Evolutionary conservation across 2,113 vertebrate genomes (phyloP).

Genomic region (Heterotis niloticus): DNA sequence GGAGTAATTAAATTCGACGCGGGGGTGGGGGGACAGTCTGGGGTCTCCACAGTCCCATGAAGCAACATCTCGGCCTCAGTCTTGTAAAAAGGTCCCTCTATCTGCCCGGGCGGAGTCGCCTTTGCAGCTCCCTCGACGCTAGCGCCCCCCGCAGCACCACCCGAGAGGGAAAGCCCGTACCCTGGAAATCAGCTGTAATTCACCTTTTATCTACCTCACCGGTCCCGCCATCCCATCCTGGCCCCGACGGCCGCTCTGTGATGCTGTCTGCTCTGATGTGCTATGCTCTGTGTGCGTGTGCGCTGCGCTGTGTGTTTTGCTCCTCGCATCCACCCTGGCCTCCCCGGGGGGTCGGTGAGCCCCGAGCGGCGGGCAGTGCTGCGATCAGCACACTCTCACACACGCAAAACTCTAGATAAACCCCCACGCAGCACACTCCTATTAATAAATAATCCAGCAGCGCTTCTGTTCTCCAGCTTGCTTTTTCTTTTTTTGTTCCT

Average conservation of each 20-base stretch:
- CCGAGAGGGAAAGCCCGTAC: neutral
- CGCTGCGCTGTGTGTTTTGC: neutral
- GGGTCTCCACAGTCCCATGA: conserved; percentile 8
- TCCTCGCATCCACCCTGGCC: neutral
- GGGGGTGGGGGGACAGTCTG: neutral
- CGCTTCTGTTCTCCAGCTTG: neutral
- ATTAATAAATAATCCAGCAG: conserved; percentile 12
- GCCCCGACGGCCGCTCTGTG: conserved; percentile 63
- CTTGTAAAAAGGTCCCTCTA: neutral
- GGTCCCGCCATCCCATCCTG: conserved; percentile 55
- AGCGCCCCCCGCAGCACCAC: conserved; percentile 39
- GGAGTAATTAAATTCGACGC: conserved; percentile 17
- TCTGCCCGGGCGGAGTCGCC: neutral
- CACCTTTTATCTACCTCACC: conserved; percentile 54
- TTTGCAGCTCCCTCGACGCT: neutral
- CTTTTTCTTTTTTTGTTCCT: too few relatives aligned
- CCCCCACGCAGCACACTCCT: neutral
- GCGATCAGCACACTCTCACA: neutral
- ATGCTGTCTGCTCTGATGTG: conserved; percentile 72
- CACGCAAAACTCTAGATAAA: neutral
- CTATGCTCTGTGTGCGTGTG: conserved; percentile 55
- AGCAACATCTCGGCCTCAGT: neutral
- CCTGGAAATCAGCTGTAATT: conserved; percentile 60
- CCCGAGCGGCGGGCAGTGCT: neutral
- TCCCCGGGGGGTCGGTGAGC: neutral